Evolutionary conservation across 2,888 invertebrate genomes (phyloP), one percentile per base, ranked within the genome.

Genomic region (Euzophera pinguis): DNA sequence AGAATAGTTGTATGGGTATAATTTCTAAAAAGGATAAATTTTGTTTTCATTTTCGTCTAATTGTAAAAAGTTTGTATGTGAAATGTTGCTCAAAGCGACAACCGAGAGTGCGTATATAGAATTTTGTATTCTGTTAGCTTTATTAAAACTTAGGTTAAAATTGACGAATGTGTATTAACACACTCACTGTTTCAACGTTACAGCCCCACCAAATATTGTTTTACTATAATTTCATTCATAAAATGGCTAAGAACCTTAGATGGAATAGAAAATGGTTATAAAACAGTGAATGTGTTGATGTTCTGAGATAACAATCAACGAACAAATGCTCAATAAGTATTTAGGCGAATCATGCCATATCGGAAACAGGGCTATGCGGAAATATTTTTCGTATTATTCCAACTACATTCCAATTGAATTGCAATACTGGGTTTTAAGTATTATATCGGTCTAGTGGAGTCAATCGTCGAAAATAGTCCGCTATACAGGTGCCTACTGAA

Each of bases 211-310:
- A 85, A 84, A 85, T 79, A 79, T 73, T 70, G 65, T 62, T 66
- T 62, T 68, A 72, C 29, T 45, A 16, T 45, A 67, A 65, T 63
- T 65, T 65, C 68, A 60, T 74, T 73, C 72, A 76, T 75, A 72
- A 75, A 74, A 67, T 63, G 54, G 55, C 53, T 59, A 47, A 58
- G 52, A 41, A 55, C 53, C 47, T 50, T 39, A 47, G 53, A 55
- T 47, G 49, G 50, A 43, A 38, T 43, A 35, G 42, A 54, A 53
- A 55, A 63, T 41, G 51, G 35, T 59, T 42, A 37, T 39, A 55
- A 84, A 90, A 90, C 90, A 89, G 90, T 90, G 90, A 86, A 70
- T 90, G 89, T 90, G 90, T 89, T 90, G 90, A 90, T 87, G 75
- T 82, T 80, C 78, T 71, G 69, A 79, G 69, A 75, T 78, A 75